A percentile compares a stretch with the other conserved stretches of the same genome.
These are phyloP conservation scores for Anthopleura sola DNA, from an alignment of 64 coral and sea anemone species.

Conservation along the genomic window DNA sequence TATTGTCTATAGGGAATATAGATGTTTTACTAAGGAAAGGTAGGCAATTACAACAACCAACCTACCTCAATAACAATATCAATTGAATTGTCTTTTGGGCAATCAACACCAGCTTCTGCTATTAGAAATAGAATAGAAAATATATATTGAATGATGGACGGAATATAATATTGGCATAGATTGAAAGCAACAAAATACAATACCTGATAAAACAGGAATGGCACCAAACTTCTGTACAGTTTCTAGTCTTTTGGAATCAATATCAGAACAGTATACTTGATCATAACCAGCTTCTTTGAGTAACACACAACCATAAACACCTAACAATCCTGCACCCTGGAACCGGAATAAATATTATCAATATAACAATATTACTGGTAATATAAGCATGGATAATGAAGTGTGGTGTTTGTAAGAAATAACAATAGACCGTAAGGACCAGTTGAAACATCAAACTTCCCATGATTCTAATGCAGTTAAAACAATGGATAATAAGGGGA, in stretches of 20 bases:
- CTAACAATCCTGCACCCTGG: constrained; percentile 85
- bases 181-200: not conserved
- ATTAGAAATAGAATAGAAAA: too few relatives aligned
- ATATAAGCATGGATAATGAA: not conserved
- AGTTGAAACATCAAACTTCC: too few relatives aligned
- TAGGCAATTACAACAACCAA: constrained; percentile 54
- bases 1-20: not conserved
- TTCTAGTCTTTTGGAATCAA: constrained; percentile 66
- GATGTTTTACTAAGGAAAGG: not conserved
- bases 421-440: too few relatives aligned
- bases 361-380: not conserved
- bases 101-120: constrained; percentile 2
- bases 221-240: constrained; percentile 77
- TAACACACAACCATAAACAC: constrained; percentile 87
- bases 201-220: constrained; percentile 65
- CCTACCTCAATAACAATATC: constrained; percentile 89
- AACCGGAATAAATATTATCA: not conserved
- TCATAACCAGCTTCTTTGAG: constrained; percentile 77
- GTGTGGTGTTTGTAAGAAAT: too few relatives aligned
- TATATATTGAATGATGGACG: too few relatives aligned
- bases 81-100: constrained; percentile 45
- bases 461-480: too few relatives aligned
- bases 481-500: too few relatives aligned
- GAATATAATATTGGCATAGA: too few relatives aligned
- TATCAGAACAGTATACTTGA: constrained; percentile 90